Percentiles rank a stretch among this genome's conserved stretches.
Conservation (phyloP, 2,113 vertebrate species). For the Scomber scombrus region DNA sequence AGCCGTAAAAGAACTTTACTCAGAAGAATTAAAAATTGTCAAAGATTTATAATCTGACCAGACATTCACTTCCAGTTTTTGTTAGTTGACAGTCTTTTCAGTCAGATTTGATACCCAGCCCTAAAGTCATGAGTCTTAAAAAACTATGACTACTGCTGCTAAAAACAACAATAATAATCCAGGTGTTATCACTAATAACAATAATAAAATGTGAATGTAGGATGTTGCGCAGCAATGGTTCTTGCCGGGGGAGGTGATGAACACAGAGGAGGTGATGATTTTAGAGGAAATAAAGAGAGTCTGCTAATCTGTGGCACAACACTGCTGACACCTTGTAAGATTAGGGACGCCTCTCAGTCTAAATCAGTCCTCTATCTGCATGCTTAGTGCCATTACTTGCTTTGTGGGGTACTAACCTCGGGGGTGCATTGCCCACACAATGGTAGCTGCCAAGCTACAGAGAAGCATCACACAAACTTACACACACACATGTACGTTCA, state of each 20-base stretch:
- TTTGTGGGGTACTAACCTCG: constrained; percentile 70
- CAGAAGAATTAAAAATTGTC: too few relatives aligned
- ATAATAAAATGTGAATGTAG: constrained; percentile 42
- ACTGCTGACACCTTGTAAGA: constrained; percentile 68
- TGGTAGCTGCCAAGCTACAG: constrained; percentile 58
- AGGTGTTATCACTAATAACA: constrained; percentile 11
- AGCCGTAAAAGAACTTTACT: background rate
- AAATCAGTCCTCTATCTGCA: constrained; percentile 72
- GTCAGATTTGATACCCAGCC: background rate
- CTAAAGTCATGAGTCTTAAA: background rate
- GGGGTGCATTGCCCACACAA: constrained; percentile 71
- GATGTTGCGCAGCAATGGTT: constrained; percentile 35
- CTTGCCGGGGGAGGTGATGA: constrained; percentile 48
- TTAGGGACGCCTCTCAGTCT: constrained; percentile 71
- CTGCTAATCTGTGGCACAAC: constrained; percentile 62
- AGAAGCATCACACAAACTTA: constrained; percentile 38
- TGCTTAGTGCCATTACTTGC: constrained; percentile 69
- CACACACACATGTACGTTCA: constrained; percentile 33
- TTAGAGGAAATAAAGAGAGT: constrained; percentile 63
- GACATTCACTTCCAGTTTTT: background rate
- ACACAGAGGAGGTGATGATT: constrained; percentile 54
- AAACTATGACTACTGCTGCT: background rate
- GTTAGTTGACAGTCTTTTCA: background rate
- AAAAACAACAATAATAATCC: constrained; percentile 15
- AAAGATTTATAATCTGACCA: background rate